These are phyloP conservation scores for Digitonthophagus gazella DNA, from an alignment of 2,888 invertebrate species.

Conservation along the genomic window DNA sequence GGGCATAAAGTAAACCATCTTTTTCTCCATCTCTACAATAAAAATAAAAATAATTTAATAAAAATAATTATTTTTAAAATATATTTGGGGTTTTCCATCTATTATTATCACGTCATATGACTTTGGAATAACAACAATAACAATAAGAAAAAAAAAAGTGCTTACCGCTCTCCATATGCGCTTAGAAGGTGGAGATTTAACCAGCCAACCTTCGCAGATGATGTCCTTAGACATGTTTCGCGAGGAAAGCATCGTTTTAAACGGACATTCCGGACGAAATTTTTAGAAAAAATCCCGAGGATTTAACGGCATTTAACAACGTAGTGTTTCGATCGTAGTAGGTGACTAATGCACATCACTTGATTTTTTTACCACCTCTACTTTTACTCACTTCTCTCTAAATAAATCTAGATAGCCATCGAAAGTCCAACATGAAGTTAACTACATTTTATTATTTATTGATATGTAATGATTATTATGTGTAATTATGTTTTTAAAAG, in stretches of 20 bases:
- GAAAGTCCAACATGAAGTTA: no score
- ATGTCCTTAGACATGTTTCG: constrained; percentile 58
- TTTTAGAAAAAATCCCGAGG: no score
- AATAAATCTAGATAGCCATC: neutral
- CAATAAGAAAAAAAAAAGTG: constrained; percentile 39
- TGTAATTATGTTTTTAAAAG: no score
- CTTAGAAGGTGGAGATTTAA: constrained; percentile 92
- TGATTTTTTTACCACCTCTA: neutral
- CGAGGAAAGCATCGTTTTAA: neutral
- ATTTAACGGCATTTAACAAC: no score
- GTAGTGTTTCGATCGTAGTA: neutral
- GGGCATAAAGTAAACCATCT: constrained; percentile 91
- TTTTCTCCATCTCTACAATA: constrained; percentile 84
- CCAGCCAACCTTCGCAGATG: constrained; percentile 90
- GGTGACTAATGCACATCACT: neutral
- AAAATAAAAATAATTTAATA: constrained; percentile 23
- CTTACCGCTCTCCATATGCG: constrained; percentile 92
- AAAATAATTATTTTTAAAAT: constrained; percentile 26
- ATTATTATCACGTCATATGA: constrained; percentile 6
- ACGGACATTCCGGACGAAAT: no score
- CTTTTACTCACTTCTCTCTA: neutral
- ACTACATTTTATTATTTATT: no score
- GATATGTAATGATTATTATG: no score
- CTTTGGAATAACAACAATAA: no score
- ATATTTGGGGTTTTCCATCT: neutral